Percentiles rank a stretch among this genome's conserved stretches.
phyloP scores from a whole-genome alignment of 2,888 invertebrate genomes.

The Boloria selene region DNA sequence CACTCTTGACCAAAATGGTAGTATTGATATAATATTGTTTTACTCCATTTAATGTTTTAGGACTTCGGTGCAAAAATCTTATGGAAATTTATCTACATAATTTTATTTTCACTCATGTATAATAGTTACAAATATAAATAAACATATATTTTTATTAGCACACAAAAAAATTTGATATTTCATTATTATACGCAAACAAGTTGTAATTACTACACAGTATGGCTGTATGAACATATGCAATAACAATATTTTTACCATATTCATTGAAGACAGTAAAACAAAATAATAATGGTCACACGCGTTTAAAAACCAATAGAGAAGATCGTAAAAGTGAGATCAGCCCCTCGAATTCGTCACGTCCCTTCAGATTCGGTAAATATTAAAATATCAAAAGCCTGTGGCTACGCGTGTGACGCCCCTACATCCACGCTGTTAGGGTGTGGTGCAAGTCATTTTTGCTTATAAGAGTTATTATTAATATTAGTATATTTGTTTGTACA shows the following conservation, averaged over 20 bases:
- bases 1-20: no score
- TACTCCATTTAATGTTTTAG: no score
- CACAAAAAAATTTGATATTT: no score
- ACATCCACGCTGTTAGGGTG: constrained; percentile 42
- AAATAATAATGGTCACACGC: constrained; percentile 15
- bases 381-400: constrained; percentile 57
- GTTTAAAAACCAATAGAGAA: constrained; percentile 30
- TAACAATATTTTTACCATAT: neutral
- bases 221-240: neutral
- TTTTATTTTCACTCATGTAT: no score
- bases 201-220: neutral
- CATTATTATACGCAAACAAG: no score
- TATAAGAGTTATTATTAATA: neutral
- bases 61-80: no score
- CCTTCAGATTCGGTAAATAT: constrained; percentile 49
- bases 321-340: constrained; percentile 30
- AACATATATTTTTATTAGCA: no score
- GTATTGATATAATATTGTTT: no score
- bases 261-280: neutral
- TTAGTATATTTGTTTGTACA: neutral
- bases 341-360: constrained; percentile 34
- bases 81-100: no score
- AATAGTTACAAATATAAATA: no score
- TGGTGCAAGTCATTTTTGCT: constrained; percentile 40
- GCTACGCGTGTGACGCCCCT: constrained; percentile 58